Conservation (phyloP, 2,888 invertebrate genomes). For the Coremacera marginata region DNA sequence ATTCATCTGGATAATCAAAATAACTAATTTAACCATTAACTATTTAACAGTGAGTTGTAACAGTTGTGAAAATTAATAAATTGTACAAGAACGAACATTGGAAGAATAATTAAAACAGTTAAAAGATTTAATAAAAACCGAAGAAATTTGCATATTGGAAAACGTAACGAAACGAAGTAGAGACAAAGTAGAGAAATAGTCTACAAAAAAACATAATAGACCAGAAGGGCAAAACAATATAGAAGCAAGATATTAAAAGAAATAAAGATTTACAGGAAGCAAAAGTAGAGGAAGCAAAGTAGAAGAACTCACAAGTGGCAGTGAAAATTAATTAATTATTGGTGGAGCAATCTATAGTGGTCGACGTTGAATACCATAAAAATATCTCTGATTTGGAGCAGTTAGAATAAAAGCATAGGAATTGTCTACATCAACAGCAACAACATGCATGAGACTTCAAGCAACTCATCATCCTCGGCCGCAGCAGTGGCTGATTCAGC, state of each 20-base stretch:
- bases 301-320: background rate
- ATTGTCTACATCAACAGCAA: background rate
- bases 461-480: constrained; percentile 50
- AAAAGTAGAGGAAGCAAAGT: background rate
- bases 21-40: background rate
- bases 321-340: background rate
- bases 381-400: background rate
- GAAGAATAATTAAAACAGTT: background rate
- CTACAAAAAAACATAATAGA: background rate
- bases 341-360: background rate
- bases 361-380: background rate
- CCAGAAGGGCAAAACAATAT: background rate
- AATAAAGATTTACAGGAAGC: background rate
- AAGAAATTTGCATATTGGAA: background rate
- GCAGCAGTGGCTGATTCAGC: constrained; percentile 59
- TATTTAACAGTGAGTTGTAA: background rate
- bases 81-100: background rate
- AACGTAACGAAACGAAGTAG: background rate
- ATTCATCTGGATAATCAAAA: background rate
- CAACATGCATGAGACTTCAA: constrained; percentile 58
- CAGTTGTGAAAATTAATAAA: background rate
- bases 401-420: background rate
- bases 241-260: background rate
- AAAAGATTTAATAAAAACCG: background rate
- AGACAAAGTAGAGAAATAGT: background rate